Percentiles rank a stretch among this genome's conserved stretches.
Evolutionary conservation across 2,113 vertebrate genomes (phyloP).

Genomic region (Microcebus jonahi): DNA sequence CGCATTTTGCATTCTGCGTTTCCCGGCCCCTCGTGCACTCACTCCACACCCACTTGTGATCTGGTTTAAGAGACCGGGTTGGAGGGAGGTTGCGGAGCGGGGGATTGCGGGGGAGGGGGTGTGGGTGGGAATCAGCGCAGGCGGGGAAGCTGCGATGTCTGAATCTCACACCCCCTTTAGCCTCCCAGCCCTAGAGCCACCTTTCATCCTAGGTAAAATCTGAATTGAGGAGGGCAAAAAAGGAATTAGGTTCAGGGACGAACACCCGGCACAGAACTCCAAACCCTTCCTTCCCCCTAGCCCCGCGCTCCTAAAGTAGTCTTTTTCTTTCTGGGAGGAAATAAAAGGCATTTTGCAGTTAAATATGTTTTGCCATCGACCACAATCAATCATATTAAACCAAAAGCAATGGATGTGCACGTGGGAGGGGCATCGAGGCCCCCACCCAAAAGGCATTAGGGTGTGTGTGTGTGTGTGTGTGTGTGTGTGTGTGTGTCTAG

Average conservation of each 20-base stretch:
- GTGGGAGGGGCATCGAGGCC: not conserved
- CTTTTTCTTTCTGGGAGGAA: not conserved
- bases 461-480: no score
- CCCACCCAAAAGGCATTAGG: not conserved
- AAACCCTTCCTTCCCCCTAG: not conserved
- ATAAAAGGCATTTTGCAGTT: constrained; percentile 28
- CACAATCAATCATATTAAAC: constrained; percentile 21
- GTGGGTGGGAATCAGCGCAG: not conserved
- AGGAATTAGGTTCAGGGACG: not conserved
- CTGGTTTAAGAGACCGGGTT: not conserved
- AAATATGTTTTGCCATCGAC: not conserved
- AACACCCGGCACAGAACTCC: not conserved
- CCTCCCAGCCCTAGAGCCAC: not conserved
- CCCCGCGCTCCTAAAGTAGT: not conserved
- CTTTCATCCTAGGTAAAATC: constrained; percentile 40
- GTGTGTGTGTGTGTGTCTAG: not conserved
- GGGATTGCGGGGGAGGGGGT: not conserved
- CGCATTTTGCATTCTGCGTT: not conserved
- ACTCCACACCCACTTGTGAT: constrained; percentile 65
- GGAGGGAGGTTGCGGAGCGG: no score
- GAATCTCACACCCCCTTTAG: not conserved
- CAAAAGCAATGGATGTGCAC: not conserved
- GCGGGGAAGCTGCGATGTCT: not conserved
- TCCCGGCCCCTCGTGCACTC: constrained; percentile 60
- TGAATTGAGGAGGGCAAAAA: not conserved